Base-by-base conservation (phyloP, 2,888 invertebrate genomes). In the Drosophila barbarae region DNA sequence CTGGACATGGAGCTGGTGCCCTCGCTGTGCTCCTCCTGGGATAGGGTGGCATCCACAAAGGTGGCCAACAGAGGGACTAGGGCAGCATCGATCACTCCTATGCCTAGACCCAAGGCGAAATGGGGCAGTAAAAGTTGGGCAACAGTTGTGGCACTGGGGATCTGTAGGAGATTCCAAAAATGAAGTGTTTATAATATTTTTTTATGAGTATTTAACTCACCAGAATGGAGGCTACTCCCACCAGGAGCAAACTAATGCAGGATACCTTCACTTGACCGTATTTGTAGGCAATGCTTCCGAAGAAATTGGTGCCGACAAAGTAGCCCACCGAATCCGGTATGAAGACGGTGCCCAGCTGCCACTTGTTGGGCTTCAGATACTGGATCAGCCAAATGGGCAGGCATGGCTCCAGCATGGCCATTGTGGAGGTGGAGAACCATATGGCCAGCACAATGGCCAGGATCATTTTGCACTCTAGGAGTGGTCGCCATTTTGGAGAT, bases 271-370 rank as follows among this genome's bases (percentile, higher is more conserved):
- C 92, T 75, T 93, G 92, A 1, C 94, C 94, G 49, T 92, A 89
- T 68, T 90, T 91, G 80, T 91, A 92, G 6, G 94, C 93, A 28
- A 93, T 88, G 42, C 91, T 89, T 7, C 95, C 95, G 83, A 95
- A 94, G 77, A 93, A 93, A 88, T 95, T 95, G 0, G 95, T 95
- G 28, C 95, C 96, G 39, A 96, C 88, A 68, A 96, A 91, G 85
- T 96, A 96, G 0, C 96, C 96, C 34, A 96, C 84, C 76, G 95
- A 96, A 87, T 96, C 96, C 0, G 96, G 96, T 68, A 96, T 93
- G 83, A 96, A 96, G 6, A 95, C 95, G 0, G 94, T 93, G 4
- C 96, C 96, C 81, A 94, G 88, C 86, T 94, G 93, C 94, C 94
- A 94, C 68, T 88, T 89, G 47, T 86, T 88, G 0, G 89, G 88